A percentile compares a stretch with the other conserved stretches of the same genome.
These are phyloP conservation scores for Saccopteryx bilineata DNA, from an alignment of 2,113 vertebrate genomes.

Conservation along the genomic window DNA sequence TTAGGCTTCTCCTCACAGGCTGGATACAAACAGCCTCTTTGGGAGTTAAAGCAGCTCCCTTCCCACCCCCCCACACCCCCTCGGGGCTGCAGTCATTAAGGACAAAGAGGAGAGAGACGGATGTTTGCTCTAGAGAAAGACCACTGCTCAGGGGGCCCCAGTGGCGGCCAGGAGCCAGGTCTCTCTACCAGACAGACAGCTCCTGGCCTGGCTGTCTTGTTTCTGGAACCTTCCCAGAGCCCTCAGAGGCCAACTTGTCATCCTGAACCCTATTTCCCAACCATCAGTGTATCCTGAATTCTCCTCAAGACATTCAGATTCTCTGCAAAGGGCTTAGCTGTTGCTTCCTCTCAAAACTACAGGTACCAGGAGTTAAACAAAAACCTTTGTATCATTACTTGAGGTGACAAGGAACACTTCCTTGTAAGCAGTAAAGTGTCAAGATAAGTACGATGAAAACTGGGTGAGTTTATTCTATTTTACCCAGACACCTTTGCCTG, in stretches of 20 bases:
- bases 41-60: slow-evolving; percentile 83
- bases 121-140: slow-evolving; percentile 85
- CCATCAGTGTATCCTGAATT: too few relatives aligned
- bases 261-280: not conserved
- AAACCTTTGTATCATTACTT: not conserved
- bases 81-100: slow-evolving; percentile 87
- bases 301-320: not conserved
- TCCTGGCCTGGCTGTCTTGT: not conserved
- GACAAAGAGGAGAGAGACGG: slow-evolving; percentile 85
- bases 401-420: not conserved
- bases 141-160: slow-evolving; percentile 67
- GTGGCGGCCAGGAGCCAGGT: slow-evolving; percentile 73
- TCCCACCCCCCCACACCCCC: slow-evolving; percentile 72
- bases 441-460: not conserved
- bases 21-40: slow-evolving; percentile 88
- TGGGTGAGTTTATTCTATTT: rapidly evolving
- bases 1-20: slow-evolving; percentile 86
- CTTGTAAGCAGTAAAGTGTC: not conserved
- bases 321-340: not conserved
- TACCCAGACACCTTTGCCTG: not conserved
- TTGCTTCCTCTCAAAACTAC: not conserved
- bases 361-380: not conserved
- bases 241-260: not conserved
- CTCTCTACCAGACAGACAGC: slow-evolving; percentile 57
- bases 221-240: not conserved